Base-by-base conservation (phyloP, 2,888 invertebrate genomes). In the Drosophila robusta region DNA sequence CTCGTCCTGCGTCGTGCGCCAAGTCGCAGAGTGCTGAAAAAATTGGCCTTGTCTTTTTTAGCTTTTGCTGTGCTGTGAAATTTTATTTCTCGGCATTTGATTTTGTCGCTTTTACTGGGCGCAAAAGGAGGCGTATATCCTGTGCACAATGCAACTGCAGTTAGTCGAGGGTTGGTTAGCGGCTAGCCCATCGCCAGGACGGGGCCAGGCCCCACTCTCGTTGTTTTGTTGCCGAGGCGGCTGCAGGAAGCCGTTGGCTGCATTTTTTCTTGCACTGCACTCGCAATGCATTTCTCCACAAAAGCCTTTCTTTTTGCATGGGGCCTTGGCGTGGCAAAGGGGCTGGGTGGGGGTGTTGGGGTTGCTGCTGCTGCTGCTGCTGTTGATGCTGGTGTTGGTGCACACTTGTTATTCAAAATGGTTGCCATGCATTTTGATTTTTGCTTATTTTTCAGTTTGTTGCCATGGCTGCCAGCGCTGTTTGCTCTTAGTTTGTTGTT, bases 41-140 rank as follows among this genome's bases (percentile, higher is more conserved):
- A 77, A 75, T 62, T 52, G 62, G 64, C 55, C 67, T 74, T 62
- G 61, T 69, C 62, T 70, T 70, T 64, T 70, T 68, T 79, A 44
- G 78, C 68, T 84, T 76, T 80, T 78, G 70, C 71, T 73, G 49
- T 47, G 67, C 62, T 69, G 54, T 77, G 75, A 75, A 80, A 83
- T 86, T 86, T 85, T 86, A 86, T 86, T 86, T 81, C 85, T 86
- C 86, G 86, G 79, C 79, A 79, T 87, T 86, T 86, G 85, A 86
- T 86, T 87, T 87, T 80, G 77, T 86, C 75, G 70, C 77, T 83
- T 87, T 87, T 75, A 52, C 63, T 66, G 65, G 62, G 63, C 63
- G 56, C 45, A 34, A 18, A 38, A 52, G 68, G 63, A 58, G 72
- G 66, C 62, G 65, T 56, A 55, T 50, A 70, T 70, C 70, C 70